Evolutionary conservation across 2,888 invertebrate genomes (phyloP).

Genomic region (Harpalus rubripes): DNA sequence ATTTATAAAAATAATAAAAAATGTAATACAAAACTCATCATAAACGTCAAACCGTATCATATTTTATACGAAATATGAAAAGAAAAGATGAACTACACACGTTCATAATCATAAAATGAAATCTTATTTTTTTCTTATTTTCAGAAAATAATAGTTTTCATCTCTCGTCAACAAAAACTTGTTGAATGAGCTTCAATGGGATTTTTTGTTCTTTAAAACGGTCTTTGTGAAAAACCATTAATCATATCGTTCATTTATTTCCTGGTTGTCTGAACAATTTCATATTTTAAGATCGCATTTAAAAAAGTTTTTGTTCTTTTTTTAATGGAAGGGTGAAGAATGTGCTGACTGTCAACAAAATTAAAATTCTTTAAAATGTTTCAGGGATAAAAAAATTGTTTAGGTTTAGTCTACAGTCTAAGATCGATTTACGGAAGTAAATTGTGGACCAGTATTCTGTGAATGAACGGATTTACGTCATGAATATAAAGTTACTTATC

Average conservation of each 20-base stretch:
- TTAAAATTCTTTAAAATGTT: no score
- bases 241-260: conserved; percentile 12
- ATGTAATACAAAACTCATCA: background rate
- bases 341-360: no score
- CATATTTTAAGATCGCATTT: conserved; percentile 17
- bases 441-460: no score
- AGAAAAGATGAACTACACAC: background rate
- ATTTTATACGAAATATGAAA: background rate
- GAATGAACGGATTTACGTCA: no score
- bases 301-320: background rate
- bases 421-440: no score
- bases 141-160: background rate
- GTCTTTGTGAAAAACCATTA: conserved; percentile 9
- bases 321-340: background rate
- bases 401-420: background rate
- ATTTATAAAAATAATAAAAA: no score
- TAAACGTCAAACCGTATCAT: background rate
- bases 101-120: background rate
- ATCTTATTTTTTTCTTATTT: background rate
- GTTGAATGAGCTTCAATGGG: background rate
- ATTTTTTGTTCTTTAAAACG: conserved; percentile 1
- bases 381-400: no score
- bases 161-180: conserved; percentile 2
- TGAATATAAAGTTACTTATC: no score
- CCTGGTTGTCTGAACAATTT: background rate